Conservation (phyloP, 2,113 vertebrate species). For the Apteryx mantelli region DNA sequence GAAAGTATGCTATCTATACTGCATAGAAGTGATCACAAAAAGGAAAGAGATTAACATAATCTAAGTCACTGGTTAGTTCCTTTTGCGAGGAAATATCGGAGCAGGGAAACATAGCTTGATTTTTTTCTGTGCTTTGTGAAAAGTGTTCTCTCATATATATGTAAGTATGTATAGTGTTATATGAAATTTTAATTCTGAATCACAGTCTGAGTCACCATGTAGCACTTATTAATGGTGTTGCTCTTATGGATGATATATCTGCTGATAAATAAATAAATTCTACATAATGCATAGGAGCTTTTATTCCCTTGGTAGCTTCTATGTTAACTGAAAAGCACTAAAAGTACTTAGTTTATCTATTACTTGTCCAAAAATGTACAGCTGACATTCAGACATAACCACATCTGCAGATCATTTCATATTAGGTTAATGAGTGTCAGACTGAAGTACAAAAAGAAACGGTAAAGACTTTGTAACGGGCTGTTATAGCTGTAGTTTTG, state of each 20-base stretch:
- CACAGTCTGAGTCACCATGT: neutral
- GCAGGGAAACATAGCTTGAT: neutral
- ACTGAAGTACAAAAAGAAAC: neutral
- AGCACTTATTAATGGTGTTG: neutral
- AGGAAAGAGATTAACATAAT: neutral
- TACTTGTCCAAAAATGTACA: neutral
- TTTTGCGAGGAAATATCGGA: neutral
- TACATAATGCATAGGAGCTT: neutral
- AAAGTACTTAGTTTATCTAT: neutral
- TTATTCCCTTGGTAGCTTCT: neutral
- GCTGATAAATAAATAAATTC: neutral
- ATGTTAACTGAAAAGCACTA: neutral
- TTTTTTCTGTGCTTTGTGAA: neutral
- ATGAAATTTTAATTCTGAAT: neutral
- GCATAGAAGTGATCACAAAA: neutral
- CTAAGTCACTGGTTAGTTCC: neutral
- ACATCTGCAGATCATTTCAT: neutral
- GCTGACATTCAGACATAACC: neutral
- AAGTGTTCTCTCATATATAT: neutral
- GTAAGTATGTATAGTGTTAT: neutral
- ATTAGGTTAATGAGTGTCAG: neutral
- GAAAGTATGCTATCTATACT: neutral
- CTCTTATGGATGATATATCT: neutral
- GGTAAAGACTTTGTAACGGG: neutral
- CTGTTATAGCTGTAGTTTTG: neutral